Conservation (phyloP, 2,113 vertebrate species). For the Epinephelus lanceolatus region DNA sequence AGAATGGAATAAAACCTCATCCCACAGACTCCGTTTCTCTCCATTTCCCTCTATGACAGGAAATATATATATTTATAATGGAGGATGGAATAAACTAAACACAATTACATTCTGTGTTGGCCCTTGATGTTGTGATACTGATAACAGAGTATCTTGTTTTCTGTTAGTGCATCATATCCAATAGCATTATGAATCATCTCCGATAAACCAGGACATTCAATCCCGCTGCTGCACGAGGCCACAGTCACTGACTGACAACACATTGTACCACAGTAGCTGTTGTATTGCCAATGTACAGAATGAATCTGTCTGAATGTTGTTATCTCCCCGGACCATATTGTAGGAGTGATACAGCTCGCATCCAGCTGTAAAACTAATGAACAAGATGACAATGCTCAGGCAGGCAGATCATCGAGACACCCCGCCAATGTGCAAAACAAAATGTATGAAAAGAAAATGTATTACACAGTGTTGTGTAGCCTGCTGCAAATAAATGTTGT, state of each 20-base stretch:
- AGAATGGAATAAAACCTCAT: slow-evolving; percentile 57
- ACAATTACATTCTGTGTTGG: slow-evolving; percentile 71
- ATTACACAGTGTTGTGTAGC: slow-evolving; percentile 30
- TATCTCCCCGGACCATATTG: slow-evolving; percentile 77
- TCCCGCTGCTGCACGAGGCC: slow-evolving; percentile 46
- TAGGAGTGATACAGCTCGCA: slow-evolving; percentile 47
- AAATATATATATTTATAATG: slow-evolving; percentile 68
- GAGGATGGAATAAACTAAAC: slow-evolving; percentile 64
- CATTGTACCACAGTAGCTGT: slow-evolving; percentile 40
- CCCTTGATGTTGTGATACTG: slow-evolving; percentile 70
- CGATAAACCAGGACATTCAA: slow-evolving; percentile 74
- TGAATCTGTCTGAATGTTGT: slow-evolving; percentile 67
- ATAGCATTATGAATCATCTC: slow-evolving; percentile 74
- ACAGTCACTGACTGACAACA: slow-evolving; percentile 51
- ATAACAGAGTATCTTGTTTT: slow-evolving; percentile 77
- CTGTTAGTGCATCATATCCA: slow-evolving; percentile 70
- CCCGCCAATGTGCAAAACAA: slow-evolving; percentile 40
- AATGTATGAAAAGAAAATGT: slow-evolving; percentile 42
- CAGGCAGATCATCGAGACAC: slow-evolving; percentile 53
- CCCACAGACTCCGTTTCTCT: slow-evolving; percentile 38
- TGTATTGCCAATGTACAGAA: slow-evolving; percentile 55
- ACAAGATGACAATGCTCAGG: slow-evolving; percentile 57
- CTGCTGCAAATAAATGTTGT: slow-evolving; percentile 35
- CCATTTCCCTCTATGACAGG: slow-evolving; percentile 57
- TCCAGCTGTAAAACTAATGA: slow-evolving; percentile 67